Conservation (phyloP, 2,113 vertebrate species). For the Oenanthe oenanthe region DNA sequence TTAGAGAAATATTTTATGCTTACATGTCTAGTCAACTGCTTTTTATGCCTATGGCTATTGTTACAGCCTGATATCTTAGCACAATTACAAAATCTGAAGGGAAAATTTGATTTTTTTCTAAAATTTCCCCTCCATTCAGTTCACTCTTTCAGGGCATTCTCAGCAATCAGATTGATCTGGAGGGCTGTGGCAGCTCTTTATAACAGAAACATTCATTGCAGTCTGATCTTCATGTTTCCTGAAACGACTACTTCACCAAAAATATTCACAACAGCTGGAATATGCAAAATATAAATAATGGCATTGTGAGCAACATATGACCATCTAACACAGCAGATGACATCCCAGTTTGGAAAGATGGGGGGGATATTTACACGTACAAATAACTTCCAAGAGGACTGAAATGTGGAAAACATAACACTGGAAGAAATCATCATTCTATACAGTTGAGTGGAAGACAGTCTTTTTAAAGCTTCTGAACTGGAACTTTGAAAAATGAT, state of each 20-base stretch:
- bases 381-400: neutral
- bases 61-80: neutral
- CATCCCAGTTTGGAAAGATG: accelerated
- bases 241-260: neutral
- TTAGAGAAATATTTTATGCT: accelerated
- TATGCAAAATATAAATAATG: neutral
- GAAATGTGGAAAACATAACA: neutral
- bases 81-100: neutral
- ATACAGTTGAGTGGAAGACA: neutral
- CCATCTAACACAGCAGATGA: neutral
- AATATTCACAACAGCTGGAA: neutral
- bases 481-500: neutral
- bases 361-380: neutral
- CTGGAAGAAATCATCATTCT: neutral
- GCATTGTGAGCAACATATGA: neutral
- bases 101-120: neutral
- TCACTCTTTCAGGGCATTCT: neutral
- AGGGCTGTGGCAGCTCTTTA: neutral
- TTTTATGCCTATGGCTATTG: neutral
- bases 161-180: neutral
- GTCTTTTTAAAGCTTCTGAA: neutral
- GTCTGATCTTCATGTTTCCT: neutral
- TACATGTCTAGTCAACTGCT: neutral
- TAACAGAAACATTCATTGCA: neutral
- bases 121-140: neutral